These are phyloP conservation scores for Hippoglossus hippoglossus DNA, from an alignment of 2,797 vertebrate genomes.

Conservation along the genomic window DNA sequence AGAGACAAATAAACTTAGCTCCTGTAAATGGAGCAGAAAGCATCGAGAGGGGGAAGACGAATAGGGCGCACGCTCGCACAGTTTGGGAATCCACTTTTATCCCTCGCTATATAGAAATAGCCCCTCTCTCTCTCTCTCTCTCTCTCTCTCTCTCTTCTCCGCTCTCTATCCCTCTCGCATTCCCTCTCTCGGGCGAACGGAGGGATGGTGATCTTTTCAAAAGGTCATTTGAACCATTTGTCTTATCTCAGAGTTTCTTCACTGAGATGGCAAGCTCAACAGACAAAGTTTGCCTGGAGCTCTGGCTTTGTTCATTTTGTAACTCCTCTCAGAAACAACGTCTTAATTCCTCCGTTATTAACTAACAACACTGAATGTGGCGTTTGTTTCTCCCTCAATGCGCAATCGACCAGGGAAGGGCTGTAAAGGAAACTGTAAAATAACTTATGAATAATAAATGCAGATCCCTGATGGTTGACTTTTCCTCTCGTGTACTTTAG, in stretches of 20 bases:
- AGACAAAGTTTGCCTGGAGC: slow-evolving; percentile 67
- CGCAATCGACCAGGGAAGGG: slow-evolving; percentile 35
- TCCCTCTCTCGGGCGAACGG: slow-evolving; percentile 47
- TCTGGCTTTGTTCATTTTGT: slow-evolving; percentile 60
- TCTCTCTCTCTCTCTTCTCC: background rate
- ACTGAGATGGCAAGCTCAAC: slow-evolving; percentile 59
- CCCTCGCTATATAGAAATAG: slow-evolving; percentile 58
- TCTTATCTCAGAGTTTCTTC: slow-evolving; percentile 76
- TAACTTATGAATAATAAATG: slow-evolving; percentile 49
- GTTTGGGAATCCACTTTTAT: slow-evolving; percentile 75
- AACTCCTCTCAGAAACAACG: slow-evolving; percentile 33
- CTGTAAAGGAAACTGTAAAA: slow-evolving; percentile 42
- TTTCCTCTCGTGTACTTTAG: slow-evolving; percentile 29
- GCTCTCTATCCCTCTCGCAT: slow-evolving; percentile 30
- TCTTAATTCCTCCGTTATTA: slow-evolving; percentile 35
- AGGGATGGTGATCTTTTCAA: slow-evolving; percentile 79
- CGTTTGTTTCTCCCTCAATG: background rate
- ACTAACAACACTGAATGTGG: slow-evolving; percentile 51
- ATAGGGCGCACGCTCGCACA: slow-evolving; percentile 47
- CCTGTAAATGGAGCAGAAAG: slow-evolving; percentile 72
- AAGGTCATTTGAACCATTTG: slow-evolving; percentile 79
- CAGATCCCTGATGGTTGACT: slow-evolving; percentile 45
- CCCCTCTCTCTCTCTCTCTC: slow-evolving; percentile 12
- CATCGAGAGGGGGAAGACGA: slow-evolving; percentile 29
- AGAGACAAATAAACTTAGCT: slow-evolving; percentile 62